Base-by-base conservation (phyloP, 1,140 invertebrate genomes). In the Cydia splendana region DNA sequence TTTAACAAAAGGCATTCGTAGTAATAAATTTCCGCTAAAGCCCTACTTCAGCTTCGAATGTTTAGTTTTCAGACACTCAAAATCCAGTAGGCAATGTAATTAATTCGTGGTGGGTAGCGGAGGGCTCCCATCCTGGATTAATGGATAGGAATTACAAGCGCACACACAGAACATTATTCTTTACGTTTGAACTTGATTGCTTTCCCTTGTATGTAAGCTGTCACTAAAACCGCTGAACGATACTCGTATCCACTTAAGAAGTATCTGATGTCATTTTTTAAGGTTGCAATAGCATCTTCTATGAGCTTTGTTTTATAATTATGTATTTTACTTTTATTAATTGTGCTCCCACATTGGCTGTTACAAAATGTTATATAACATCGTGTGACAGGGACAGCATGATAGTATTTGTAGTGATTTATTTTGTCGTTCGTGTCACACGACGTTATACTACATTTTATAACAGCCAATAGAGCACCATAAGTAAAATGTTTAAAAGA, bases 101-200 rank as follows among this genome's bases (percentile, higher is more conserved):
- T 91, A 90, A 91, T 91, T 89, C 87, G 87, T 87, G 89, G 87
- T 84, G 82, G 82, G 85, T 85, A 87, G 88, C 85, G 85, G 87
- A 89, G 85, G 88, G 85, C 87, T 86, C 83, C 80, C 77, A 77
- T 76, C 81, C 75, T 84, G 87, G 85, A 90, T 89, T 90, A 89
- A 91, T 91, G 90, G 83, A 86, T 85, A 84, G 86, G 83, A 83
- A 81, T 81, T 86, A 89, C 84, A 85, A 88, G 87, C 84, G 84
- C 78, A 86, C 77, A 62, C 57, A 77, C 77, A 76, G 76, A 77
- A 79, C 78, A 75, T 79, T 79, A 78, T 78, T 78, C 76, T 77
- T 77, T 81, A 57, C 74, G 67, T 74, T 69, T 77, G 48, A 77
- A 74, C 73, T 79, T 82, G 83, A 81, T 83, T 78, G 74, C 67